A percentile compares a stretch with the other conserved stretches of the same genome.
These are phyloP conservation scores for Chrysina gloriosa DNA, from an alignment of 2,888 invertebrate genomes.

Conservation along the genomic window DNA sequence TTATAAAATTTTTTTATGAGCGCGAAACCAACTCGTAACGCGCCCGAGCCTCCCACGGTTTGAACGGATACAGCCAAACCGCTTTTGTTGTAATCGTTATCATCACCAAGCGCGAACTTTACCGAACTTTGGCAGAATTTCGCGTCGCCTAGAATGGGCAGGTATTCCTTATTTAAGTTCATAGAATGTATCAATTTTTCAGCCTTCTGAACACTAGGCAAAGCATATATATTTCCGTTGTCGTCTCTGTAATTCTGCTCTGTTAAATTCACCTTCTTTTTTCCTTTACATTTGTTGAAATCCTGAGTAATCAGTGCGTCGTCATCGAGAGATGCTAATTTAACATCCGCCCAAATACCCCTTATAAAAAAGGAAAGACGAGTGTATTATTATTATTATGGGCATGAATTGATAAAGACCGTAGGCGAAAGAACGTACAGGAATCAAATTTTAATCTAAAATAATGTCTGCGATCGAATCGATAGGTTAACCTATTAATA, in stretches of 20 bases:
- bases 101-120: constrained; percentile 87
- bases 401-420: background rate
- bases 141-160: constrained; percentile 87
- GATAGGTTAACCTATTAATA: no score
- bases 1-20: constrained; percentile 85
- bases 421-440: background rate
- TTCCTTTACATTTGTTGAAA: constrained; percentile 87
- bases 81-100: constrained; percentile 72
- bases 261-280: constrained; percentile 96
- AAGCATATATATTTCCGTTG: constrained; percentile 93
- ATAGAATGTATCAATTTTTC: constrained; percentile 78
- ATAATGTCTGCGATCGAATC: no score
- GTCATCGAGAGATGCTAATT: constrained; percentile 97
- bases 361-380: background rate
- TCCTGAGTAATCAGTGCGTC: constrained; percentile 98
- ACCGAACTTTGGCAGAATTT: constrained; percentile 89
- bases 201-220: constrained; percentile 89
- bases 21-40: constrained; percentile 91
- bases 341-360: constrained; percentile 80
- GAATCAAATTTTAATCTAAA: no score
- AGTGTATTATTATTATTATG: background rate
- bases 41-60: constrained; percentile 97
- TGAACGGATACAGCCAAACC: constrained; percentile 75
- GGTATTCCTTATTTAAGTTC: constrained; percentile 92
- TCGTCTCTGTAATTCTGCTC: constrained; percentile 98